These are phyloP conservation scores for Ommatoiulus sabulosus DNA, from an alignment of 2,888 invertebrate genomes.

Conservation along the genomic window DNA sequence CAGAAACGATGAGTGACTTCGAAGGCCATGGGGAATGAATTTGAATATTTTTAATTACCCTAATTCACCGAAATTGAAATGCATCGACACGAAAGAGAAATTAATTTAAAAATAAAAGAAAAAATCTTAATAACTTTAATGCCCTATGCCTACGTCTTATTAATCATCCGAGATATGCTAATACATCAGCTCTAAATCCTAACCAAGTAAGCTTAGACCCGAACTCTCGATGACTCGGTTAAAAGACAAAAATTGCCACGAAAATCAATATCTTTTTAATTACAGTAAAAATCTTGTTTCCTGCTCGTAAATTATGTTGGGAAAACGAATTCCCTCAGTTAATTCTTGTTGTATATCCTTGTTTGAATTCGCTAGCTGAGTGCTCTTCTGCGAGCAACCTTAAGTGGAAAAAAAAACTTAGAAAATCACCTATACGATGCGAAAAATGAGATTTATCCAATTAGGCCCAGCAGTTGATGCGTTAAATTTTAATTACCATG, in stretches of 20 bases:
- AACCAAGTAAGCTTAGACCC: neutral
- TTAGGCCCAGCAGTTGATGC: constrained; percentile 5
- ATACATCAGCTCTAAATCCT: neutral
- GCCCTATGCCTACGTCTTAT: neutral
- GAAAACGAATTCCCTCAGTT: constrained; percentile 18
- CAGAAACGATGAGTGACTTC: neutral
- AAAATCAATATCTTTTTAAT: constrained; percentile 43
- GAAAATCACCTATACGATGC: constrained; percentile 13
- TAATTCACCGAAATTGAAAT: neutral
- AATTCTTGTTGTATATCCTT: neutral
- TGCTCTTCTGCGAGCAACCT: neutral
- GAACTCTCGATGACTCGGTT: neutral
- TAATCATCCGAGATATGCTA: constrained; percentile 20
- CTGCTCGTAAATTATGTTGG: constrained; percentile 43
- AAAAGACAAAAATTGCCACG: constrained; percentile 31
- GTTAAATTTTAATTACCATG: constrained; percentile 24
- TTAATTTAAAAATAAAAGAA: constrained; percentile 28
- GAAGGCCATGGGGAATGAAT: neutral
- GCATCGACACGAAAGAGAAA: neutral
- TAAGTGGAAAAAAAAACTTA: neutral
- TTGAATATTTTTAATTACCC: constrained; percentile 20
- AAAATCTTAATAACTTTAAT: neutral
- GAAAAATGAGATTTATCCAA: constrained; percentile 36
- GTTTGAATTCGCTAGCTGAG: neutral
- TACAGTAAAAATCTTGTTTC: constrained; percentile 43